phyloP scores from a whole-genome alignment of 2,888 invertebrate species.

The Orchestes rusci region DNA sequence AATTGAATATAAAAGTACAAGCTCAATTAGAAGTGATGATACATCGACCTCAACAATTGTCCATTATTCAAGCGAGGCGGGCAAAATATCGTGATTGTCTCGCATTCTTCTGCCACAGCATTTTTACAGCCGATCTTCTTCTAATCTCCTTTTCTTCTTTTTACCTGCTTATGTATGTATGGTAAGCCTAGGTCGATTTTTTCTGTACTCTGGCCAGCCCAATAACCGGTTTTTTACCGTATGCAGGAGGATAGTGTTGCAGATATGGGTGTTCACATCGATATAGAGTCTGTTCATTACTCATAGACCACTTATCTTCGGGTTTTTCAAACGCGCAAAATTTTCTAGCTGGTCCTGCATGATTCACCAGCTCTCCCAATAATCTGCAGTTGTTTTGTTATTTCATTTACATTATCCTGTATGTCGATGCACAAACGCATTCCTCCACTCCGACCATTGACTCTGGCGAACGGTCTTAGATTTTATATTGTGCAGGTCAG shows the following conservation, averaged over 20 bases:
- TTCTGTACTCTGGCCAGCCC: slow-evolving; percentile 13
- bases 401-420: too few relatives aligned
- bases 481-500: slow-evolving; percentile 44
- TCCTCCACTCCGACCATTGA: slow-evolving; percentile 19
- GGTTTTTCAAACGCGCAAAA: too few relatives aligned
- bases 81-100: slow-evolving; percentile 14
- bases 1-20: too few relatives aligned
- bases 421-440: slow-evolving; percentile 6
- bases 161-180: slow-evolving; percentile 21
- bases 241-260: slow-evolving; percentile 25
- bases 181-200: slow-evolving; percentile 23
- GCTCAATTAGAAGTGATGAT: too few relatives aligned
- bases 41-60: too few relatives aligned
- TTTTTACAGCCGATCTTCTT: slow-evolving; percentile 20
- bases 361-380: too few relatives aligned
- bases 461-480: slow-evolving; percentile 27
- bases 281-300: too few relatives aligned
- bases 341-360: too few relatives aligned
- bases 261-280: too few relatives aligned
- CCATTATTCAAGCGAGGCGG: too few relatives aligned
- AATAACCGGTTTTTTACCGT: slow-evolving; percentile 41
- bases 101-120: slow-evolving; percentile 15
- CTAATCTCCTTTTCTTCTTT: slow-evolving; percentile 19
- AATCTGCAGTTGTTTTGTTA: too few relatives aligned
- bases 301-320: too few relatives aligned